A percentile compares a stretch with the other conserved stretches of the same genome.
Evolutionary conservation across 92 coral and sea anemone genomes (phyloP).

Genomic region (Paramuricea clavata): DNA sequence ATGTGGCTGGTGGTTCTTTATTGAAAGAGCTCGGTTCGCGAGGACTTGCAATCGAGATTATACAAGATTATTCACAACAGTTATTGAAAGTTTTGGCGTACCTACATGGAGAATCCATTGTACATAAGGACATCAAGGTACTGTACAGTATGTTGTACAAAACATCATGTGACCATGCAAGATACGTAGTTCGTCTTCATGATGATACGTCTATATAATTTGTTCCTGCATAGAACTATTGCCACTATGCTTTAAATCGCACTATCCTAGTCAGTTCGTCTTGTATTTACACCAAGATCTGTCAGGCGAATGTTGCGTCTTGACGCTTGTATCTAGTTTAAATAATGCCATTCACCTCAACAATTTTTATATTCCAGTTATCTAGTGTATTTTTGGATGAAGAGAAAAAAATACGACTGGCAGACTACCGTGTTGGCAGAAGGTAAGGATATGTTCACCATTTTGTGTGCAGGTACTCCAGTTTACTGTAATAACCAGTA

Average conservation of each 20-base stretch:
- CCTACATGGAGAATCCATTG: conserved; percentile 94
- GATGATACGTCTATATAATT: too few relatives aligned
- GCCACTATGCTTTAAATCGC: too few relatives aligned
- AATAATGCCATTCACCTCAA: not conserved
- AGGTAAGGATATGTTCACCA: conserved; percentile 60
- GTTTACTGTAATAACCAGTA: too few relatives aligned
- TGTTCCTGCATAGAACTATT: too few relatives aligned
- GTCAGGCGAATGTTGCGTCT: too few relatives aligned
- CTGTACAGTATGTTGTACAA: not conserved
- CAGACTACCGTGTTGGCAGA: conserved; percentile 91
- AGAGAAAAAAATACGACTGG: conserved; percentile 79
- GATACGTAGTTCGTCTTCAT: too few relatives aligned
- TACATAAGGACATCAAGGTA: conserved; percentile 93
- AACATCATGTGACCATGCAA: too few relatives aligned
- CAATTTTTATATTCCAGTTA: conserved; percentile 62
- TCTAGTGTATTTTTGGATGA: conserved; percentile 84
- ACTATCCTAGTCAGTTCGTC: too few relatives aligned
- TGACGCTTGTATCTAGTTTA: too few relatives aligned
- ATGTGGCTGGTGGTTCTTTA: conserved; percentile 88
- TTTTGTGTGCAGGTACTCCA: too few relatives aligned
- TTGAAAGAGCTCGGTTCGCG: conserved; percentile 72
- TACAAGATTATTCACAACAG: conserved; percentile 82
- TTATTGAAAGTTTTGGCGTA: conserved; percentile 87
- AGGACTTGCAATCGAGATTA: conserved; percentile 83
- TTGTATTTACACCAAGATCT: too few relatives aligned